Conservation (phyloP, 2,797 vertebrate species). For the Pristis pectinata region DNA sequence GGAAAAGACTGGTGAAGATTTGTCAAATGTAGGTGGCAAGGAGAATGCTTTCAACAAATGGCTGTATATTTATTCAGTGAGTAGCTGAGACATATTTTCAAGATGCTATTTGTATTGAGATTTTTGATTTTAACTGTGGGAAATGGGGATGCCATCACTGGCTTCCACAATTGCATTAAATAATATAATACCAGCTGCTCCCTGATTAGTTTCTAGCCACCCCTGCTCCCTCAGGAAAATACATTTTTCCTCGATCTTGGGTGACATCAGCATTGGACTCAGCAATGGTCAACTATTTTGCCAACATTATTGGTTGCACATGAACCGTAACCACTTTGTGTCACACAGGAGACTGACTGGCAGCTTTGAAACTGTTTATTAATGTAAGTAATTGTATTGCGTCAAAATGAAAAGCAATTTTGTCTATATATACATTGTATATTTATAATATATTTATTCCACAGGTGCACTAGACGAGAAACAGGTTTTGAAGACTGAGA, state of each 20-base stretch:
- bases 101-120: not conserved
- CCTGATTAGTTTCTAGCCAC: not conserved
- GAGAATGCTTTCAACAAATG: not conserved
- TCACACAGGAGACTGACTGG: not conserved
- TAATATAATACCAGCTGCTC: not conserved
- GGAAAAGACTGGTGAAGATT: not conserved
- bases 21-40: not conserved
- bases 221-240: not conserved
- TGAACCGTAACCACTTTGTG: not conserved
- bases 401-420: not conserved
- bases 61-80: not conserved
- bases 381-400: not conserved
- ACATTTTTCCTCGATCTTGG: not conserved
- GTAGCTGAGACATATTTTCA: not conserved
- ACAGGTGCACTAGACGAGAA: not conserved
- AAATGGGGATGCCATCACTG: not conserved
- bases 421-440: not conserved
- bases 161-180: not conserved
- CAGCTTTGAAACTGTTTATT: not conserved
- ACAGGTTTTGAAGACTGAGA: not conserved
- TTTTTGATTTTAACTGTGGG: not conserved
- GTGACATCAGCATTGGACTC: not conserved
- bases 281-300: not conserved
- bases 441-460: not conserved
- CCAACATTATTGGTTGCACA: not conserved